Conservation (phyloP, 64 coral and sea anemone species). For the Astreopora myriophthalma region DNA sequence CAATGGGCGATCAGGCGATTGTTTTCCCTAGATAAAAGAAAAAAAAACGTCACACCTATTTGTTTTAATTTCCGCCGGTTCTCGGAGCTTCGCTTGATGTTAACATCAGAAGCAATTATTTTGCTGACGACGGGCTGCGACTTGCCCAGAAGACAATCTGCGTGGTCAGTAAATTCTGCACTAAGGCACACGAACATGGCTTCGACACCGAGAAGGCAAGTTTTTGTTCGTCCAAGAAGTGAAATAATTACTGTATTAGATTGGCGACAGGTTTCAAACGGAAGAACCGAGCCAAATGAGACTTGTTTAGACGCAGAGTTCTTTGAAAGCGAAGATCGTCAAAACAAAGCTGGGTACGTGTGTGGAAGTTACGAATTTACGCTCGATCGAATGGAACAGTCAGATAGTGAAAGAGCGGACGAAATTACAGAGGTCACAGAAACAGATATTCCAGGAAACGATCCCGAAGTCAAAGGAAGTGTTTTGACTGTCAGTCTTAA, state of each 20-base stretch:
- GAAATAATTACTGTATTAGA: slow-evolving; percentile 17
- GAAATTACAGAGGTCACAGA: background rate
- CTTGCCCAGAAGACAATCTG: background rate
- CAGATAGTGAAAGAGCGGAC: background rate
- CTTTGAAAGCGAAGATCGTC: background rate
- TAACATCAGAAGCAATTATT: background rate
- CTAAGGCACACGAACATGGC: background rate
- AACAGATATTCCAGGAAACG: background rate
- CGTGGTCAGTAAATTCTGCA: background rate
- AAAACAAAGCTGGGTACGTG: background rate
- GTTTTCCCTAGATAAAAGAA: background rate
- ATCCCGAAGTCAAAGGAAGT: background rate
- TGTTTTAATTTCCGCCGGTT: slow-evolving; percentile 12
- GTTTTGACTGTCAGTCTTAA: background rate
- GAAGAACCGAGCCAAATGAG: background rate
- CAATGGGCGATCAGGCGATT: slow-evolving; percentile 1
- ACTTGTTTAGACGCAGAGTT: slow-evolving; percentile 28
- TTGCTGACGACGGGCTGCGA: background rate
- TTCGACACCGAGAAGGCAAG: background rate
- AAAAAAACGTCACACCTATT: slow-evolving; percentile 36
- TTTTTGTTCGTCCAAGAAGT: slow-evolving; percentile 22
- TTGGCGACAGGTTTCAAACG: slow-evolving; percentile 5
- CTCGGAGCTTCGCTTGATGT: background rate
- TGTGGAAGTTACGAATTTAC: slow-evolving; percentile 34
- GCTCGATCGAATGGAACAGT: background rate